These are phyloP conservation scores for Camponotus vicinus DNA, from an alignment of 1,140 invertebrate genomes.

Conservation along the genomic window DNA sequence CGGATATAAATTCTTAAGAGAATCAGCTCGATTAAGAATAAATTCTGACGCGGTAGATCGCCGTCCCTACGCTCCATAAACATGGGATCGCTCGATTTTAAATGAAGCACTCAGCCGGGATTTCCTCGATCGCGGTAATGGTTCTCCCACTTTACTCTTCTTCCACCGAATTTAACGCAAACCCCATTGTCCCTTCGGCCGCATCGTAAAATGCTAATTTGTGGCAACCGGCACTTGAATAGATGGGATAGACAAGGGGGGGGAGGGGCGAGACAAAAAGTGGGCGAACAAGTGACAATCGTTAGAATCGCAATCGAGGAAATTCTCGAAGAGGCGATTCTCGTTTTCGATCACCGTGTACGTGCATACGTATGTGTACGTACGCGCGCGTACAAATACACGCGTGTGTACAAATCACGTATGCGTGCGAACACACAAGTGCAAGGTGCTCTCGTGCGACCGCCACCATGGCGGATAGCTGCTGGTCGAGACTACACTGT, in stretches of 20 bases:
- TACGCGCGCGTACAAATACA: neutral
- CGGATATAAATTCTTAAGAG: slow-evolving; percentile 53
- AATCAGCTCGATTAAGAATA: slow-evolving; percentile 57
- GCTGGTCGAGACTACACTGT: slow-evolving; percentile 35
- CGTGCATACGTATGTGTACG: neutral
- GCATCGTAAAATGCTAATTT: slow-evolving; percentile 76
- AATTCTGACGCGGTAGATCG: slow-evolving; percentile 26
- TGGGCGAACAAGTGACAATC: slow-evolving; percentile 69
- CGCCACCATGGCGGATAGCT: slow-evolving; percentile 7
- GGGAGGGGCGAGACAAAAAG: neutral
- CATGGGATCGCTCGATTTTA: slow-evolving; percentile 60
- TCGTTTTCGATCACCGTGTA: slow-evolving; percentile 2
- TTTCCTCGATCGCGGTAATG: slow-evolving; percentile 71
- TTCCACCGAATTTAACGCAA: slow-evolving; percentile 73
- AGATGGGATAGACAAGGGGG: slow-evolving; percentile 58
- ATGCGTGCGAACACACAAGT: slow-evolving; percentile 1
- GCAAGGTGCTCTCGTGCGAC: slow-evolving; percentile 25
- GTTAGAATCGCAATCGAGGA: slow-evolving; percentile 73
- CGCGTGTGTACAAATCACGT: slow-evolving; percentile 67
- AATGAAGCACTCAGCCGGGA: slow-evolving; percentile 65
- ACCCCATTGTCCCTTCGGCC: slow-evolving; percentile 68
- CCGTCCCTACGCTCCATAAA: slow-evolving; percentile 29
- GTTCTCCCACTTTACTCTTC: slow-evolving; percentile 66
- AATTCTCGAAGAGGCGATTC: slow-evolving; percentile 72
- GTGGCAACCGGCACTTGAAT: slow-evolving; percentile 62